These are phyloP conservation scores for Crypturellus tataupa DNA, from an alignment of 2,797 vertebrate species.

Conservation along the genomic window DNA sequence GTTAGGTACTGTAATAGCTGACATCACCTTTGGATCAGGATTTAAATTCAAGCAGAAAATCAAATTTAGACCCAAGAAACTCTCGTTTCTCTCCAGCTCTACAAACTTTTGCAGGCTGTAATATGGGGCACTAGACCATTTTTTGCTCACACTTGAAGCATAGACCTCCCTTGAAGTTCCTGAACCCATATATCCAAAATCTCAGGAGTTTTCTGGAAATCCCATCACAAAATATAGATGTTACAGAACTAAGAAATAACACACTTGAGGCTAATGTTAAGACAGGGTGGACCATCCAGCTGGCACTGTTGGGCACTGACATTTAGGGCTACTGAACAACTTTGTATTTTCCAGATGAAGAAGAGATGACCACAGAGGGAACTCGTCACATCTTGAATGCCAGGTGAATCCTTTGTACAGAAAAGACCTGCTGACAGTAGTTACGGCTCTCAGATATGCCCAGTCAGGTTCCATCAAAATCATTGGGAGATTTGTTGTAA, in stretches of 20 bases:
- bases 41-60: not conserved
- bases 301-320: not conserved
- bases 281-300: not conserved
- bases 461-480: not conserved
- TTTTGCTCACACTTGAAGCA: not conserved
- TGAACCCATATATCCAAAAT: not conserved
- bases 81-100: not conserved
- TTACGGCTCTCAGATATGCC: constrained; percentile 25
- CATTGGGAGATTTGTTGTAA: not conserved
- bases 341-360: not conserved
- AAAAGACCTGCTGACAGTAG: not conserved
- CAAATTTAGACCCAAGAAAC: not conserved
- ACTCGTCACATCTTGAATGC: not conserved
- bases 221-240: not conserved
- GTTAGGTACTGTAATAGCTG: not conserved
- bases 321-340: not conserved
- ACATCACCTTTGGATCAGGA: not conserved
- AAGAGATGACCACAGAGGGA: not conserved
- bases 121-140: not conserved
- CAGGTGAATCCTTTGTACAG: not conserved
- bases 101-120: not conserved
- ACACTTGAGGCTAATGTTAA: fast-evolving
- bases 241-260: not conserved
- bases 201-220: not conserved
- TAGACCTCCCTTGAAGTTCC: not conserved